phyloP scores from a whole-genome alignment of 2,113 vertebrate species.

The Boulengeromyrus knoepffleri region DNA sequence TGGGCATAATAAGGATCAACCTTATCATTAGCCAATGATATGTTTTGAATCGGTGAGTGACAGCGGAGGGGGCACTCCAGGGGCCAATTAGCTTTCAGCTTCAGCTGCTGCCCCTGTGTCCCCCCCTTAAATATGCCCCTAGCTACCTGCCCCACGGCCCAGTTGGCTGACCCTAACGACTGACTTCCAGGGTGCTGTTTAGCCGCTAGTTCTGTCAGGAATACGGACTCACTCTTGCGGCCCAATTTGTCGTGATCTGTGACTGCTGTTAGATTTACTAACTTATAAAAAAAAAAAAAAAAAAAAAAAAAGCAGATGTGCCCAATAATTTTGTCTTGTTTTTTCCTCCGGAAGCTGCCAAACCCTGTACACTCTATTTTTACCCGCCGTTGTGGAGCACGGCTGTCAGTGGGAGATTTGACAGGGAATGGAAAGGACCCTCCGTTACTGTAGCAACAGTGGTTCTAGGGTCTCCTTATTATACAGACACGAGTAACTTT shows the following conservation, averaged over 20 bases:
- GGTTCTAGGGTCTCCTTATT: slow-evolving; percentile 43
- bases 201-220: not conserved
- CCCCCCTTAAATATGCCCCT: not conserved
- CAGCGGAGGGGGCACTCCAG: not conserved
- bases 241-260: not conserved
- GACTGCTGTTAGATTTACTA: not conserved
- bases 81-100: not conserved
- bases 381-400: slow-evolving; percentile 50
- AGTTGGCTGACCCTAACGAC: not conserved
- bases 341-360: slow-evolving; percentile 1
- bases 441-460: slow-evolving; percentile 61
- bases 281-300: not conserved
- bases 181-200: not conserved
- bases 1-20: not conserved
- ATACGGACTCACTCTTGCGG: not conserved
- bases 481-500: not conserved
- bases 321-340: slow-evolving; percentile 1
- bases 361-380: slow-evolving; percentile 48
- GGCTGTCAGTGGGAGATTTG: slow-evolving; percentile 54
- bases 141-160: not conserved
- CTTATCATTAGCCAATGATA: not conserved
- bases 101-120: not conserved
- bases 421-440: slow-evolving; percentile 49
- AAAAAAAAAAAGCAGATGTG: not conserved
- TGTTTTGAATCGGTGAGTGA: not conserved